A percentile compares a stretch with the other conserved stretches of the same genome.
Evolutionary conservation across 2,113 vertebrate genomes (phyloP).

Genomic region (Hassar affinis): DNA sequence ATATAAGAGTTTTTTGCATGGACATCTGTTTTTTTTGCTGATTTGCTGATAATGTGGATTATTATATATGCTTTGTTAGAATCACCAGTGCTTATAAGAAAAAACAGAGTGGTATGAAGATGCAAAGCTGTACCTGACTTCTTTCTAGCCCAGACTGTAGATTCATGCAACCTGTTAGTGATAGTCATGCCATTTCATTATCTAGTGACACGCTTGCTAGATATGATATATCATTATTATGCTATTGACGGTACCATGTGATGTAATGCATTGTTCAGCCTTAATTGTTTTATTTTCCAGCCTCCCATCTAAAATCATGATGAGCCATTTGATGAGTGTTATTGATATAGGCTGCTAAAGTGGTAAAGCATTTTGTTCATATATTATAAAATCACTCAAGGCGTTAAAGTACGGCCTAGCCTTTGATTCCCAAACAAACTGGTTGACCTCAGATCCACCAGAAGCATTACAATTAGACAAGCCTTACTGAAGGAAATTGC

Average conservation of each 20-base stretch:
- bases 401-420: background rate
- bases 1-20: background rate
- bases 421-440: background rate
- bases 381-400: background rate
- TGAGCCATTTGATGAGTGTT: background rate
- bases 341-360: background rate
- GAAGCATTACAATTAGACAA: background rate
- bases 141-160: background rate
- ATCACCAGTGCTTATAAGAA: background rate
- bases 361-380: background rate
- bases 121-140: background rate
- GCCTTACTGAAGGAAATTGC: constrained; percentile 26
- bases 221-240: background rate
- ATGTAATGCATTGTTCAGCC: background rate
- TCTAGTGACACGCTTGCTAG: background rate
- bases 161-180: background rate
- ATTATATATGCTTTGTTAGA: background rate
- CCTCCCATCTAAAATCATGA: background rate
- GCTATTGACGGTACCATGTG: too few relatives aligned
- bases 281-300: background rate
- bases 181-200: background rate
- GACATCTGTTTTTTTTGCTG: background rate
- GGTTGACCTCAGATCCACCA: background rate
- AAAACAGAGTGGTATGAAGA: background rate
- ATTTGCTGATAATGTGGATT: background rate